Evolutionary conservation across 2,797 vertebrate species (phyloP).

Genomic region (Nannoperca australis): DNA sequence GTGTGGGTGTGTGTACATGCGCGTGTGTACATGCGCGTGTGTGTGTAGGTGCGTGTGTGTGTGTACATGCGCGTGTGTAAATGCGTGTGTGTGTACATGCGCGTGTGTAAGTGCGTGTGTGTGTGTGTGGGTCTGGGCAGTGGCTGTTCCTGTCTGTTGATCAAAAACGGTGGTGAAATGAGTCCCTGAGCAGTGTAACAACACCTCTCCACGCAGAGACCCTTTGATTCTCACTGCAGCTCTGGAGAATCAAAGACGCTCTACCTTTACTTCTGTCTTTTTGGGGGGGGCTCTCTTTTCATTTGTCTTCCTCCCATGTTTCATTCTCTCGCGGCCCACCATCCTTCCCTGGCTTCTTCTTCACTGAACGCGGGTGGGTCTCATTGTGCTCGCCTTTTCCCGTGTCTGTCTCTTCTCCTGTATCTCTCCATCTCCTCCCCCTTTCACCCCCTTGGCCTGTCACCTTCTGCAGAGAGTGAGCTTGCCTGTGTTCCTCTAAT

Average conservation of each 20-base stretch:
- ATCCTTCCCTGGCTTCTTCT: constrained; percentile 4
- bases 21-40: not conserved
- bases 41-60: constrained; percentile 1
- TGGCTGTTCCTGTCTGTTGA: constrained; percentile 66
- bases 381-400: constrained; percentile 1
- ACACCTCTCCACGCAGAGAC: constrained; percentile 56
- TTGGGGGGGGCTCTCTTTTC: not conserved
- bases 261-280: constrained; percentile 8
- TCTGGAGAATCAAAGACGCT: constrained; percentile 47
- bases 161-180: constrained; percentile 69
- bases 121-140: constrained; percentile 25
- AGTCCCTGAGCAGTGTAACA: constrained; percentile 58
- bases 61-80: not conserved
- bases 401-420: constrained; percentile 19
- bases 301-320: not conserved
- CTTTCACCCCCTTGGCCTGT: constrained; percentile 38
- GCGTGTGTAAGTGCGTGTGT: not conserved
- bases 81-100: not conserved
- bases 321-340: constrained; percentile 2
- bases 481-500: constrained; percentile 69
- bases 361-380: constrained; percentile 27
- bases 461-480: constrained; percentile 70
- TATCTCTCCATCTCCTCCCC: constrained; percentile 46
- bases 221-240: constrained; percentile 64
- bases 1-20: not conserved